phyloP scores from a whole-genome alignment of 2,888 invertebrate genomes.

The Quadroppia sp. region DNA sequence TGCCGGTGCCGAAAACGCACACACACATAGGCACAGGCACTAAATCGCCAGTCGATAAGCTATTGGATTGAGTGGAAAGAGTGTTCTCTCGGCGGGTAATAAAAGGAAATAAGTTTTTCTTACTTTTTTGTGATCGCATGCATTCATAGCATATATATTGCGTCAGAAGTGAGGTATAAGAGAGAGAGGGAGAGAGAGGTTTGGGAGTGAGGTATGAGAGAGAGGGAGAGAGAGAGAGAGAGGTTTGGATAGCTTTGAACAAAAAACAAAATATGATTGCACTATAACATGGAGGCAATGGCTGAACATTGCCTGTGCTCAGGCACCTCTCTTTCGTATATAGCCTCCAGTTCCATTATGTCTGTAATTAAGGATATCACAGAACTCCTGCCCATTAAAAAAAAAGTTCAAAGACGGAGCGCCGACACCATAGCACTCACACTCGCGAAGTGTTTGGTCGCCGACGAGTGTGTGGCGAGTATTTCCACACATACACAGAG shows the following conservation, averaged over 20 bases:
- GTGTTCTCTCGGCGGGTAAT: constrained; percentile 10
- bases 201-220: too few species aligned
- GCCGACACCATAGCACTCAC: background rate
- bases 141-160: too few species aligned
- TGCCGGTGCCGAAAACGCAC: too few species aligned
- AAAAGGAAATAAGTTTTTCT: too few species aligned
- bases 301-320: too few species aligned
- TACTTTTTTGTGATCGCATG: too few species aligned
- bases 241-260: too few species aligned
- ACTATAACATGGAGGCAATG: background rate
- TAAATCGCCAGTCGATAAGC: background rate
- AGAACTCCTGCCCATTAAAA: constrained; percentile 1
- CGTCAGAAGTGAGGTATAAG: too few species aligned
- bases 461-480: background rate
- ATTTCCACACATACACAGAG: background rate
- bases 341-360: constrained; percentile 16
- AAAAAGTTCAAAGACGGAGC: background rate
- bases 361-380: constrained; percentile 14
- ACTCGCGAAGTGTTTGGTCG: background rate
- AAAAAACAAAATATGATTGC: too few species aligned
- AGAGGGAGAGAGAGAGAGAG: too few species aligned
- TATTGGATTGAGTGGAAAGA: background rate
- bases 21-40: background rate
- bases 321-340: too few species aligned
- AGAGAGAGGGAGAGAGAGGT: too few species aligned